Evolutionary conservation across 2,797 vertebrate species (phyloP).

Genomic region (Pseudochirops corinnae): DNA sequence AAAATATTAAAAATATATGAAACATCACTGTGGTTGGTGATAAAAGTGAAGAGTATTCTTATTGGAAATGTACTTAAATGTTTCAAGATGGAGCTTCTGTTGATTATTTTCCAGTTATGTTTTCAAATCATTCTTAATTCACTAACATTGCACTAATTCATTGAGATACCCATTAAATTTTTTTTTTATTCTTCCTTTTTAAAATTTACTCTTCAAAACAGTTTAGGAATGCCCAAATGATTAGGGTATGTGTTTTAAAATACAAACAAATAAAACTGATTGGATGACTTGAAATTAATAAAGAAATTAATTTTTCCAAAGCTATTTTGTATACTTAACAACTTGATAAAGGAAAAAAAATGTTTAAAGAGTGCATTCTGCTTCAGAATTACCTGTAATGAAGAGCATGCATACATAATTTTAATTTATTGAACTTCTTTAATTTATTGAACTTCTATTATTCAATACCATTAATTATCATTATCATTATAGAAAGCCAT

Average conservation of each 20-base stretch:
- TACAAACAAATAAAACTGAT: background rate
- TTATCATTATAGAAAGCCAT: conserved; percentile 2
- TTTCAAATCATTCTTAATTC: background rate
- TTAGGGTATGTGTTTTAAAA: background rate
- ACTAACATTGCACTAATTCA: background rate
- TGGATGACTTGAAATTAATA: background rate
- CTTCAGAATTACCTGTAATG: background rate
- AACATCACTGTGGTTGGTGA: background rate
- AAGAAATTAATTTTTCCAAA: background rate
- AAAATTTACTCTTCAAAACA: background rate
- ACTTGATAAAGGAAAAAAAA: too few species aligned
- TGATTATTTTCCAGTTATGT: background rate
- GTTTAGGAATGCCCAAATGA: background rate
- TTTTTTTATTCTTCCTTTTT: background rate
- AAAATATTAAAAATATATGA: background rate
- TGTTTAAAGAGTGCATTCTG: background rate
- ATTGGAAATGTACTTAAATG: background rate
- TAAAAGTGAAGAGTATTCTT: background rate
- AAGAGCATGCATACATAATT: background rate
- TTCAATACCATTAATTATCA: conserved; percentile 30
- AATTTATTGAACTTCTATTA: background rate
- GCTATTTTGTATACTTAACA: background rate
- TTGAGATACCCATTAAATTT: background rate
- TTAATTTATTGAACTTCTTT: background rate
- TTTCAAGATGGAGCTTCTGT: background rate